Percentiles rank a stretch among this genome's conserved stretches.
phyloP scores from a whole-genome alignment of 1,140 invertebrate genomes.

The Drosophila sp. region DNA sequence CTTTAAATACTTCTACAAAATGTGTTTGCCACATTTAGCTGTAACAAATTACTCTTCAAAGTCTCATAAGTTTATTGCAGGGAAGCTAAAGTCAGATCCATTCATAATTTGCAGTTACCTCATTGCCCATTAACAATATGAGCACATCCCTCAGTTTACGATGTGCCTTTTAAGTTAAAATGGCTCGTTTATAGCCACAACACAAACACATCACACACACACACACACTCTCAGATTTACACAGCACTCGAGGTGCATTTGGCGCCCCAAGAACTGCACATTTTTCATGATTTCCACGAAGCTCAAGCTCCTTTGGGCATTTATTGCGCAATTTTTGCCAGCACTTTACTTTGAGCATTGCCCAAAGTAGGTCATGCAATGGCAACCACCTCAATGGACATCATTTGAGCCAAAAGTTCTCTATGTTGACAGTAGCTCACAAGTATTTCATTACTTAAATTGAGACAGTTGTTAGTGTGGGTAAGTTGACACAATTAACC shows the following conservation, averaged over 20 bases:
- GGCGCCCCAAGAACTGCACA: conserved; percentile 31
- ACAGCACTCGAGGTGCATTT: conserved; percentile 14
- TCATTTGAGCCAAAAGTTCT: conserved; percentile 12
- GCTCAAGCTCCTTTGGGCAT: conserved; percentile 46
- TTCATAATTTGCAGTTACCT: conserved; percentile 9
- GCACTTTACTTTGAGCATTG: conserved; percentile 24
- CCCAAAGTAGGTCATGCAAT: conserved; percentile 44
- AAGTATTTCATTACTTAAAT: conserved; percentile 21
- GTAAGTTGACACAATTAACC: conserved; percentile 68
- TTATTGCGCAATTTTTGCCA: conserved; percentile 60
- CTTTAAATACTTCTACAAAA: not conserved
- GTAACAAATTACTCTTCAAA: not conserved
- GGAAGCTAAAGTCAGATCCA: not conserved
- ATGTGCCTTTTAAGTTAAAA: conserved; percentile 25
- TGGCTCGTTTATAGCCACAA: conserved; percentile 22
- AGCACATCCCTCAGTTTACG: conserved; percentile 14
- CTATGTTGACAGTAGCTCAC: not conserved
- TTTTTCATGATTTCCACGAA: conserved; percentile 26
- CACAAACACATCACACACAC: too few species aligned
- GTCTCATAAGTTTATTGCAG: not conserved
- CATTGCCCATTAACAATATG: conserved; percentile 12
- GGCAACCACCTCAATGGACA: conserved; percentile 10
- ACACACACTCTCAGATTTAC: too few species aligned
- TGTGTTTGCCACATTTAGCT: not conserved
- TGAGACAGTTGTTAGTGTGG: conserved; percentile 32